Conservation (phyloP, 1,140 invertebrate species). For the Drosophila auraria region DNA sequence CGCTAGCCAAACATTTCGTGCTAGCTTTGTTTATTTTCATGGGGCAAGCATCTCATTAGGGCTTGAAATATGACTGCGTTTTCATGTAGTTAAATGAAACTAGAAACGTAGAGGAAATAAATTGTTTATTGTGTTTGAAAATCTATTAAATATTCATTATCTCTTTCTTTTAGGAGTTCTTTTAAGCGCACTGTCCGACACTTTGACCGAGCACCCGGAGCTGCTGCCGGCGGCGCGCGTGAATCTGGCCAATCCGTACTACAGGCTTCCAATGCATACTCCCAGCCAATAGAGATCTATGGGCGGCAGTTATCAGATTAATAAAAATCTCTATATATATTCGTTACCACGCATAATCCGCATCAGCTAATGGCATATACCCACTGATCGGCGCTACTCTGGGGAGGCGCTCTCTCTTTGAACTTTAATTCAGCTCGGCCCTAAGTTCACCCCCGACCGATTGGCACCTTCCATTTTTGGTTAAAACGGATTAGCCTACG, state of each 20-base stretch:
- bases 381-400: constrained; percentile 48
- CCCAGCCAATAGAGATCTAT: constrained; percentile 54
- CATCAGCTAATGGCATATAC: constrained; percentile 52
- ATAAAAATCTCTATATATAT: constrained; percentile 53
- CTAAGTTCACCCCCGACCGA: constrained; percentile 42
- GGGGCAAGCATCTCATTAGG: neutral
- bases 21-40: constrained; percentile 7
- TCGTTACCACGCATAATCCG: constrained; percentile 62
- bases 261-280: constrained; percentile 75
- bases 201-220: constrained; percentile 89
- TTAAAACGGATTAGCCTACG: constrained; percentile 48
- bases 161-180: constrained; percentile 87
- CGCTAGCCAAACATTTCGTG: constrained; percentile 4
- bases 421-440: constrained; percentile 43
- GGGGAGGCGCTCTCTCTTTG: constrained; percentile 68
- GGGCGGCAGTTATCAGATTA: constrained; percentile 49
- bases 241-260: constrained; percentile 74
- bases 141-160: neutral
- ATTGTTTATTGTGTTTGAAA: neutral
- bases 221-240: constrained; percentile 86
- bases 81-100: neutral
- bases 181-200: constrained; percentile 90
- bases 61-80: neutral
- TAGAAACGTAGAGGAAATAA: neutral
- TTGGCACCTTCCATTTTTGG: constrained; percentile 43